Base-by-base conservation (phyloP, 2,888 invertebrate species). In the Kuschelorhynchus macadamiae region DNA sequence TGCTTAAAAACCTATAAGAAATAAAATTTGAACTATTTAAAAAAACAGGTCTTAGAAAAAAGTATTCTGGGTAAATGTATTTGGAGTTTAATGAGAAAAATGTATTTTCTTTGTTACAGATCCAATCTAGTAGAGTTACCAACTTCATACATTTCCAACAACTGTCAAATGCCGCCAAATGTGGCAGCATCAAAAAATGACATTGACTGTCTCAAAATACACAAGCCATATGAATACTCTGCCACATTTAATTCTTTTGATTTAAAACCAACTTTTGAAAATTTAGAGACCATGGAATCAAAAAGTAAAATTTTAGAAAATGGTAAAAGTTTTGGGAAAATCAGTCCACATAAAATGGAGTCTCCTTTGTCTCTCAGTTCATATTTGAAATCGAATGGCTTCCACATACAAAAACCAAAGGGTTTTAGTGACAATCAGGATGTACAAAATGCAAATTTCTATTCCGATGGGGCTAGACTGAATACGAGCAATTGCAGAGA, bases 61-160 rank as follows among this genome's bases (percentile, higher is more conserved):
- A n/a, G n/a, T n/a, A n/a, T n/a, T n/a, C n/a, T n/a, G n/a, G n/a
- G n/a, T n/a, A n/a, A n/a, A n/a, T n/a, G n/a, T n/a, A n/a, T n/a
- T n/a, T n/a, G n/a, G n/a, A n/a, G n/a, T n/a, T n/a, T n/a, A n/a
- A n/a, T n/a, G n/a, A n/a, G n/a, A n/a, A n/a, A n/a, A n/a, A n/a
- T n/a, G n/a, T 39, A 39, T 39, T 16, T 55, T 44, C 2, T 47
- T 36, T 7, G 17, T 66, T 59, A 47, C 20, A 76, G 81, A 72
- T 75, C 81, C 41, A 82, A 81, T 72, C 71, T 82, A 46, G 81
- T 80, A 61, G 82, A 82, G 74, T 73, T 84, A 64, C 84, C 84
- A 60, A 83, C 84, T 18, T 80, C 82, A 16, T 84, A 84, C 72
- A 83, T 83, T 70, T 78, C 81, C 70, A 82, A 50, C 16, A 82